Evolutionary conservation across 2,797 vertebrate species (phyloP).

Genomic region (Sebastes baramenuke): DNA sequence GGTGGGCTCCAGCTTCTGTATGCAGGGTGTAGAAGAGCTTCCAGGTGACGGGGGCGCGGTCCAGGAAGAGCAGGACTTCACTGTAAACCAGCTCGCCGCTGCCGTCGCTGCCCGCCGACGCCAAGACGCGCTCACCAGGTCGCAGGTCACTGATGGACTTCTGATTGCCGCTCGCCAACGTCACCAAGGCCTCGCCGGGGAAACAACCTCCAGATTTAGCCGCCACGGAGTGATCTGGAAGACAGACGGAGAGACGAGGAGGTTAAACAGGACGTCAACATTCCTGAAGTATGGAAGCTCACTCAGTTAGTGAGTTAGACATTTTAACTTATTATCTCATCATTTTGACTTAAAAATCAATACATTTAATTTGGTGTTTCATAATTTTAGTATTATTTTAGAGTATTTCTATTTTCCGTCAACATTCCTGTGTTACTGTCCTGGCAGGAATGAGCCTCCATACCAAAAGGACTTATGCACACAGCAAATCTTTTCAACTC

Average conservation of each 20-base stretch:
- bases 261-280: background rate
- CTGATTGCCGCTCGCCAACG: constrained; percentile 81
- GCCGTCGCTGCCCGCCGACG: constrained; percentile 74
- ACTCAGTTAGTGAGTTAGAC: background rate
- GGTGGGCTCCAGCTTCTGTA: constrained; percentile 80
- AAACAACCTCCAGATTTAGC: constrained; percentile 96
- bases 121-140: constrained; percentile 88
- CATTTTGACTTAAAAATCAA: background rate
- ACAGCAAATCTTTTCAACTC: constrained; percentile 12
- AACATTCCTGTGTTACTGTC: background rate
- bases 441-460: background rate
- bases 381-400: background rate
- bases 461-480: background rate
- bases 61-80: constrained; percentile 91
- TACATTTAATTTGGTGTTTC: background rate
- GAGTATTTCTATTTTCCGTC: background rate
- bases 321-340: background rate
- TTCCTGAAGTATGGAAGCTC: background rate
- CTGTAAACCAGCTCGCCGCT: constrained; percentile 85
- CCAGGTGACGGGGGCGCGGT: constrained; percentile 79
- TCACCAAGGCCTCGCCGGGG: constrained; percentile 86
- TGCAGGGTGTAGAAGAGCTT: constrained; percentile 87
- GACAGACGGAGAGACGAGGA: constrained; percentile 3
- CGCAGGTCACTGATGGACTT: constrained; percentile 83
- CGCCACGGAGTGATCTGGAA: constrained; percentile 91